Percentiles rank a stretch among this genome's conserved stretches.
Conservation (phyloP, 2,888 invertebrate genomes). For the Stenurella melanura region DNA sequence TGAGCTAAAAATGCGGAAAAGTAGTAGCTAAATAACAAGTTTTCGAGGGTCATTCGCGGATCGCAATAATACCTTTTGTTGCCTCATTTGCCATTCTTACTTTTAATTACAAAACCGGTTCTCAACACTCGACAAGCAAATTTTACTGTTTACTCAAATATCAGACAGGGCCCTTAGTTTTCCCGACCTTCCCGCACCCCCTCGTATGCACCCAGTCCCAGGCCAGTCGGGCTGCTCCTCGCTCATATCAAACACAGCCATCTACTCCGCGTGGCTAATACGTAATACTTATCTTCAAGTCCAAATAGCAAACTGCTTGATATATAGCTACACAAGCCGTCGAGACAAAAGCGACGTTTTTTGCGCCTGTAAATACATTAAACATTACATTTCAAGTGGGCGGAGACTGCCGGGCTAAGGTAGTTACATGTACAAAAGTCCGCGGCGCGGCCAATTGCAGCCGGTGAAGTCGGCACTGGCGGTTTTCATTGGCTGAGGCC, state of each 20-base stretch:
- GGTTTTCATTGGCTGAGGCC: conserved; percentile 56
- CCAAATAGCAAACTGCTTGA: conserved; percentile 57
- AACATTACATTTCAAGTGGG: conserved; percentile 69
- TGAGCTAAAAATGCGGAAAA: no score
- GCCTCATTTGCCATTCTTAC: no score
- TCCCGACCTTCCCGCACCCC: background rate
- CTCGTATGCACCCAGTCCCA: conserved; percentile 1
- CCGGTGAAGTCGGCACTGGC: conserved; percentile 38
- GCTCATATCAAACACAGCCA: background rate
- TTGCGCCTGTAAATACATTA: conserved; percentile 70
- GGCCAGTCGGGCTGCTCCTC: background rate
- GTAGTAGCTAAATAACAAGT: background rate
- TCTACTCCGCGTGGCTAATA: conserved; percentile 27
- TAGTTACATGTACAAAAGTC: conserved; percentile 64
- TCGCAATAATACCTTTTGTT: background rate
- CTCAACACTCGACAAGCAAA: no score
- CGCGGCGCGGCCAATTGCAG: conserved; percentile 59
- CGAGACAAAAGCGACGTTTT: conserved; percentile 70
- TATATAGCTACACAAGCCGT: conserved; percentile 63
- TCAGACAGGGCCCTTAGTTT: no score
- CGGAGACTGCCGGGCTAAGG: conserved; percentile 66
- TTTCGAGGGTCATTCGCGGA: background rate
- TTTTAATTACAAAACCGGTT: no score
- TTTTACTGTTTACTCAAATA: no score
- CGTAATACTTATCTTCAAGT: conserved; percentile 41